Evolutionary conservation across 2,797 vertebrate genomes (phyloP).

Genomic region (Morelia viridis): DNA sequence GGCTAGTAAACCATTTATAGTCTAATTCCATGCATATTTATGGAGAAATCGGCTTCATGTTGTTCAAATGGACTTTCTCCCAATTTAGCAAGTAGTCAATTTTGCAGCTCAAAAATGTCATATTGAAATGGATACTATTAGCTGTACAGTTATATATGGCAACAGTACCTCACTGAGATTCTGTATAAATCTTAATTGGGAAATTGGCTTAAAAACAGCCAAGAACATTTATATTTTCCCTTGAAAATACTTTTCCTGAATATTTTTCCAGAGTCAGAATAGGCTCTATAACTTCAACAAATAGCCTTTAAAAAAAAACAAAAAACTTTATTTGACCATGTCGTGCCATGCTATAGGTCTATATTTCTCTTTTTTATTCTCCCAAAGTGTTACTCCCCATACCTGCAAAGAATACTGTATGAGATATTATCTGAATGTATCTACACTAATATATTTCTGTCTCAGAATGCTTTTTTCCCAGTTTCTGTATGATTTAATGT

Average conservation of each 20-base stretch:
- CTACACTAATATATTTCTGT: neutral
- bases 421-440: neutral
- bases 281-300: neutral
- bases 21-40: neutral
- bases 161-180: neutral
- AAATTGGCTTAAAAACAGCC: neutral
- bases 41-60: neutral
- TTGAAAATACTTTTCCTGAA: neutral
- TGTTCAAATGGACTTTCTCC: neutral
- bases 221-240: neutral
- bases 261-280: neutral
- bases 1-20: neutral
- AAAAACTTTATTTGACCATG: neutral
- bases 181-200: neutral
- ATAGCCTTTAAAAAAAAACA: neutral
- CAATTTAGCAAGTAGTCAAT: neutral
- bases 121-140: neutral
- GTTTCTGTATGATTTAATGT: conserved; percentile 27
- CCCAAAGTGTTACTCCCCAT: neutral
- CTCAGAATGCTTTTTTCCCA: neutral
- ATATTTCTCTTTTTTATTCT: neutral
- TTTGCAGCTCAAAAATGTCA: neutral
- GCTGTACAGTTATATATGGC: neutral
- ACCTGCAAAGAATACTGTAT: neutral
- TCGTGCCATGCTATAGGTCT: neutral